Evolutionary conservation across 2,113 vertebrate genomes (phyloP).

Genomic region (Pelodiscus sinensis): DNA sequence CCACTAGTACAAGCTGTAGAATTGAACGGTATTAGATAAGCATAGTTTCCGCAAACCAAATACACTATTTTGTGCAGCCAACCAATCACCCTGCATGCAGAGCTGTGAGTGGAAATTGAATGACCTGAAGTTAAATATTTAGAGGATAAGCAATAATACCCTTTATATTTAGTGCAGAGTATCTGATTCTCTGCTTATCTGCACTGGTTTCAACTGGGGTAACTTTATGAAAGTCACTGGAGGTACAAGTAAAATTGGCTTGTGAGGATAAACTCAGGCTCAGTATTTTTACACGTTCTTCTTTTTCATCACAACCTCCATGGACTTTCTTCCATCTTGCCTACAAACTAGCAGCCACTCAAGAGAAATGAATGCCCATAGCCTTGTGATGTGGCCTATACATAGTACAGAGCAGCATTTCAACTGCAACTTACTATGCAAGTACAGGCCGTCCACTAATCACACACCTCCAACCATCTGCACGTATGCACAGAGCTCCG

Average conservation of each 20-base stretch:
- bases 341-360: neutral
- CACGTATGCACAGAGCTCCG: too few relatives aligned
- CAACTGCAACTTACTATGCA: neutral
- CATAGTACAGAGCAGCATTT: neutral
- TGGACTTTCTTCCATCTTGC: neutral
- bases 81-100: accelerated
- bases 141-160: too few relatives aligned
- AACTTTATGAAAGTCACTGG: neutral
- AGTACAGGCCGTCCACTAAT: neutral
- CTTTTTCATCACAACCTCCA: neutral
- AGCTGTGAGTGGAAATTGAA: neutral
- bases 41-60: neutral
- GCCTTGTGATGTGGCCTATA: neutral
- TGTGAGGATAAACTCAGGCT: neutral
- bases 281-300: neutral
- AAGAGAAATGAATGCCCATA: neutral
- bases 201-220: neutral
- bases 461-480: too few relatives aligned
- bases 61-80: accelerated
- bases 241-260: neutral
- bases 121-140: too few relatives aligned
- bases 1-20: too few relatives aligned
- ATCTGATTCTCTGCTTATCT: neutral
- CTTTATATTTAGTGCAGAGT: too few relatives aligned
- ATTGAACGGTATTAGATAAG: neutral